These are phyloP conservation scores for Acipenser ruthenus DNA, from an alignment of 2,797 vertebrate species.

Conservation along the genomic window DNA sequence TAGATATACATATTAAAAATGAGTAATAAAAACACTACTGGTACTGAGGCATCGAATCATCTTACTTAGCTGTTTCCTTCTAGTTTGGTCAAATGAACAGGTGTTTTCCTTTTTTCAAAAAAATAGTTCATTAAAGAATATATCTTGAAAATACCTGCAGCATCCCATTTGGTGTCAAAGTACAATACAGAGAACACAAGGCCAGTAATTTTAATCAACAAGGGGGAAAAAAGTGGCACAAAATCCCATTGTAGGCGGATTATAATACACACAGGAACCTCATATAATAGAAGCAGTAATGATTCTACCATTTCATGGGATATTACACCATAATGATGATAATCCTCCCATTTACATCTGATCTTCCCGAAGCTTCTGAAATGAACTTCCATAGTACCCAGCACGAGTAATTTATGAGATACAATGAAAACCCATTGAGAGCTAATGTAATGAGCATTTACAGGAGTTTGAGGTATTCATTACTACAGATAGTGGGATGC, in stretches of 20 bases:
- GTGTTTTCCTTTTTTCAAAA: no score
- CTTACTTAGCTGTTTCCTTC: no score
- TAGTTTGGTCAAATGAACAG: no score
- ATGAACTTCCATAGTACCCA: conserved; percentile 85
- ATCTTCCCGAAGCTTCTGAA: conserved; percentile 81
- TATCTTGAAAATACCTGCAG: no score
- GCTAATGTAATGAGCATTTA: conserved; percentile 82
- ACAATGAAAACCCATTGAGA: conserved; percentile 74
- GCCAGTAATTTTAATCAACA: conserved; percentile 42
- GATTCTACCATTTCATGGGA: conserved; percentile 96
- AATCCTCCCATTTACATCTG: conserved; percentile 91
- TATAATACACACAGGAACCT: conserved; percentile 75
- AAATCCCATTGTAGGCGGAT: conserved; percentile 45
- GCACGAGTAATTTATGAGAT: conserved; percentile 84
- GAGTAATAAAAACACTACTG: no score
- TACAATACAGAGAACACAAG: conserved; percentile 48
- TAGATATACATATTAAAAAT: no score
- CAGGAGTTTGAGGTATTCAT: conserved; percentile 71
- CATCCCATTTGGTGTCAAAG: conserved; percentile 12
- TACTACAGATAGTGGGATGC: conserved; percentile 55
- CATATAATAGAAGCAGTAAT: conserved; percentile 86
- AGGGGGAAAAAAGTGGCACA: conserved; percentile 37
- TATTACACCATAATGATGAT: conserved; percentile 99
- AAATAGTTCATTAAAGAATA: no score
- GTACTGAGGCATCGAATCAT: no score